Base-by-base conservation (phyloP, 1,140 invertebrate genomes). In the Glomeris maerens region DNA sequence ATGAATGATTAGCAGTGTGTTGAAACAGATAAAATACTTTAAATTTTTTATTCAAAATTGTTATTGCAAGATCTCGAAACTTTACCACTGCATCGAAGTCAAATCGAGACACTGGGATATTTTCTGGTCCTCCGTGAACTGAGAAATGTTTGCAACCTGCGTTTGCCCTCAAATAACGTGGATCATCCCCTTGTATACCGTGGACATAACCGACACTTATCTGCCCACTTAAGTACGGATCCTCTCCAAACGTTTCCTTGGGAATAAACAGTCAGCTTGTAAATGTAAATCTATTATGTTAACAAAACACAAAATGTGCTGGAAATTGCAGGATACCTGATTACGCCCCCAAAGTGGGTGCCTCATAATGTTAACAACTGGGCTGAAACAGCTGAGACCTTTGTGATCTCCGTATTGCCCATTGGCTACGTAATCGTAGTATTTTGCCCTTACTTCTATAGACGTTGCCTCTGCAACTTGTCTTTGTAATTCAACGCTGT, bases 221-320 rank as follows among this genome's bases (percentile, higher is more conserved):
- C 3, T 55, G 25, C 14, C 64, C 64, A 45, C 45, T 61, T 25
- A 68, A 42, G 38, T 53, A 62, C 1, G 66, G 66, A 52, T 68
- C 66, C 46, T 68, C 66, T 1, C 66, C 66, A 53, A 66, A 68
- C 2, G 66, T 68, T 57, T 68, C 66, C 65, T 67, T 20, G 1
- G 48, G 21, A 41, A 48, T 49, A 5, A 7, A 21, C 20, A 42
- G 25, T 17, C 20, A 25, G 4, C 4, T 42, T 42, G 5, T 42
- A 42, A 4, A 4, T 4, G 40, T 42, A 7, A 17, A 42, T 10
- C 25, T 42, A 7, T 5, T 4, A 42, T 10, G 25, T 17, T 5
- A 42, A 7, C 20, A 7, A 17, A 42, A 42, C 20, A 10, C 20
- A 21, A 7, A 5, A 36, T 36, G 31, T 36, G 10, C 10, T 17